Evolutionary conservation across 1,140 invertebrate genomes (phyloP), one percentile per base, ranked within the genome.

Genomic region (Trichonephila inaurata): DNA sequence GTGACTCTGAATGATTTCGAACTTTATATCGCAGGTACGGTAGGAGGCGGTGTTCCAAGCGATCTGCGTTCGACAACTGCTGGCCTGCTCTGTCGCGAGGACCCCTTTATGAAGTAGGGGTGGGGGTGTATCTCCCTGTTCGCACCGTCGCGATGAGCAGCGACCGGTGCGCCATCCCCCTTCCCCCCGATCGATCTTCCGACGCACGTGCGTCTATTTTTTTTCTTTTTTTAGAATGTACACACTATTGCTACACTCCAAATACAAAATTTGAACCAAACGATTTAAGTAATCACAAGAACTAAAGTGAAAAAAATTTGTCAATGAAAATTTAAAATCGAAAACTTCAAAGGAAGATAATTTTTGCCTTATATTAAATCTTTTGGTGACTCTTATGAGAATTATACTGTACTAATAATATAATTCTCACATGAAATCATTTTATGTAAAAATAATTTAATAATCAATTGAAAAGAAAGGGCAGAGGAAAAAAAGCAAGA

Each of bases 101-200:
- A 89, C 83, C 82, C 83, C 91, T 92, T 92, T 86, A 92, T 86
- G 91, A 86, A 92, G 72, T 33, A 66, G 72, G 69, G 51, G 89
- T 72, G 89, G 91, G 91, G 91, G 91, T 85, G 91, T 64, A 40
- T 44, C 81, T 72, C 64, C 21, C 62, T 58, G 24, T 86, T 92
- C 91, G 91, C 91, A 92, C 91, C 61, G 91, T 86, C 91, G 91
- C 91, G 77, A 60, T 83, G 89, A 86, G 44, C 21, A 86, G 82
- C 91, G 91, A 92, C 62, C 82, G 91, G 91, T 40, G 85, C 92
- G 66, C 85, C 92, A 88, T 85, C 92, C 92, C 85, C 89, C 86
- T 44, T 21, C 82, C 86, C 69, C 85, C 86, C 58, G n/a, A 88
- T 89, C 86, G 92, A 93, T 93, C 92, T 61, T 19, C 61, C 40